These are phyloP conservation scores for Drosophila prostipennis DNA, from an alignment of 2,888 invertebrate species.

Conservation along the genomic window DNA sequence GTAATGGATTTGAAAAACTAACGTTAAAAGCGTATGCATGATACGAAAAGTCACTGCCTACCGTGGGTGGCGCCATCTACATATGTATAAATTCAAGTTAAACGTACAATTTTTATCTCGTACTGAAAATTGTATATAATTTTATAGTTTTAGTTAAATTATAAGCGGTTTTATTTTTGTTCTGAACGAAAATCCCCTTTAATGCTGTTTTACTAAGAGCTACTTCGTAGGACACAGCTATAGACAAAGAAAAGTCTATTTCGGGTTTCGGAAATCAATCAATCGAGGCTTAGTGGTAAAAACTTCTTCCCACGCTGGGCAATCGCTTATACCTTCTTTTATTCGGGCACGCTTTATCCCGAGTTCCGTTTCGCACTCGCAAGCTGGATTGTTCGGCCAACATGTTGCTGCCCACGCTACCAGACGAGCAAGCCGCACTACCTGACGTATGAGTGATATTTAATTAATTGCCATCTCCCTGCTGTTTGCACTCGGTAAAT, in stretches of 20 bases:
- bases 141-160: too few relatives aligned
- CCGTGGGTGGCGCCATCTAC: too few relatives aligned
- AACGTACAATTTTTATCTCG: too few relatives aligned
- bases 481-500: conserved; percentile 34
- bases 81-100: too few relatives aligned
- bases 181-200: too few relatives aligned
- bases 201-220: not conserved
- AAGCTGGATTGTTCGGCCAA: conserved; percentile 11
- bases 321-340: not conserved
- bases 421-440: conserved; percentile 1
- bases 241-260: not conserved
- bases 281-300: conserved; percentile 4
- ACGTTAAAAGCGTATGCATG: too few relatives aligned
- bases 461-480: conserved; percentile 64
- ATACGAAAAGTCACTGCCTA: too few relatives aligned
- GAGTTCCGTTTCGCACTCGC: conserved; percentile 16
- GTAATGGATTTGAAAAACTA: too few relatives aligned
- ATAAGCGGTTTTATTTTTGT: too few relatives aligned
- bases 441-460: conserved; percentile 68
- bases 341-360: conserved; percentile 9
- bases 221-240: not conserved
- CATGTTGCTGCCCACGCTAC: conserved; percentile 1
- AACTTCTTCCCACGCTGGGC: not conserved
- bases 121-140: too few relatives aligned
- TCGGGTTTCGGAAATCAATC: not conserved